These are phyloP conservation scores for Athalia cordata DNA, from an alignment of 2,888 invertebrate genomes.

Conservation along the genomic window DNA sequence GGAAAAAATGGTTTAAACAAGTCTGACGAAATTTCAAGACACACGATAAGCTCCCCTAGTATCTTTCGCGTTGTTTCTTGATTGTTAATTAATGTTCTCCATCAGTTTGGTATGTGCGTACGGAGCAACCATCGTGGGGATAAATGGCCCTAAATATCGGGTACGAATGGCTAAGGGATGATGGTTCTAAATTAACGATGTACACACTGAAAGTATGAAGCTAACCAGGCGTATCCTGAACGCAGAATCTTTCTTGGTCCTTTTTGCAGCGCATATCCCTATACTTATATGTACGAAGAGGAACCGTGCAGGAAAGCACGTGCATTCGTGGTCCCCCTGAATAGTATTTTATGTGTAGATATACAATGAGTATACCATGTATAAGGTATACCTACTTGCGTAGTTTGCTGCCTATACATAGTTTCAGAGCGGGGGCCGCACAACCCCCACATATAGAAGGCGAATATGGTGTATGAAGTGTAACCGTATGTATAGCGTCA, in stretches of 20 bases:
- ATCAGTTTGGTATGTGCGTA: not conserved
- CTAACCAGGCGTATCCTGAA: conserved; percentile 27
- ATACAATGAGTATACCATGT: too few species aligned
- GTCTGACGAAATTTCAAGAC: too few species aligned
- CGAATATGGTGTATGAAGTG: too few species aligned
- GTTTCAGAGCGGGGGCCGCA: conserved; percentile 47
- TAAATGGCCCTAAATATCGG: conserved; percentile 5
- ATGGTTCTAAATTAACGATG: conserved; percentile 32
- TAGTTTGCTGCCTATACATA: too few species aligned
- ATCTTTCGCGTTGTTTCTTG: not conserved
- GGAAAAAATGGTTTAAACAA: too few species aligned
- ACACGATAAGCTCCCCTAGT: too few species aligned
- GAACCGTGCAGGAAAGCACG: conserved; percentile 60
- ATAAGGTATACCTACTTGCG: too few species aligned
- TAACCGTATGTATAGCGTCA: too few species aligned
- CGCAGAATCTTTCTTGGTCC: conserved; percentile 10
- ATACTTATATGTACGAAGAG: not conserved
- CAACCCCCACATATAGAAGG: conserved; percentile 49
- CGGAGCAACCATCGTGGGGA: not conserved
- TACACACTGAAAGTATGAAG: not conserved
- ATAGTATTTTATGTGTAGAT: conserved; percentile 50
- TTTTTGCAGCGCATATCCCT: not conserved
- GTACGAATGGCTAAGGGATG: conserved; percentile 15
- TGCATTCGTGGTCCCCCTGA: conserved; percentile 60
- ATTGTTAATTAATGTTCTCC: conserved; percentile 15